Percentiles rank a stretch among this genome's conserved stretches.
Conservation (phyloP, 1,140 invertebrate genomes). For the Xylocopa sonorina region DNA sequence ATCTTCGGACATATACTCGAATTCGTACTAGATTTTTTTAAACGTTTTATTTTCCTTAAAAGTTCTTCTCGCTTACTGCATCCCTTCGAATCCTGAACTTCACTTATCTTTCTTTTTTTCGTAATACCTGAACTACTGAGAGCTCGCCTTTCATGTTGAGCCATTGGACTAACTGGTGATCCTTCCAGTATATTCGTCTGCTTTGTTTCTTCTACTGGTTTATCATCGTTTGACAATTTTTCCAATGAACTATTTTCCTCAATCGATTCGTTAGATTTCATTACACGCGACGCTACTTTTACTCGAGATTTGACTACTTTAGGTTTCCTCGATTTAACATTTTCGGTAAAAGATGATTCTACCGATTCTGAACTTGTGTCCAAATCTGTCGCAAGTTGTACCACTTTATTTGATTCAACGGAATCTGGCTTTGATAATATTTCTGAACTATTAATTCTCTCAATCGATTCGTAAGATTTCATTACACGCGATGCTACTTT, state of each 20-base stretch:
- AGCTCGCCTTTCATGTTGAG: no score
- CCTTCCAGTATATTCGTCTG: neutral
- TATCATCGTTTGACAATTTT: neutral
- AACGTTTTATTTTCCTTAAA: slow-evolving; percentile 37
- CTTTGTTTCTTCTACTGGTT: neutral
- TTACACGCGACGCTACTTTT: no score
- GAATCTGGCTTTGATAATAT: neutral
- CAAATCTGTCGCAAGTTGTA: no score
- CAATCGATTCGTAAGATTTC: no score
- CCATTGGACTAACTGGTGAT: neutral
- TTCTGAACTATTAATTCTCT: neutral
- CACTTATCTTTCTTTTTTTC: neutral
- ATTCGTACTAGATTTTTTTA: slow-evolving; percentile 6
- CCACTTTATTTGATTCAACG: no score
- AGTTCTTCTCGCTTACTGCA: neutral
- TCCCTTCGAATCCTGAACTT: neutral
- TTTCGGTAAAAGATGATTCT: no score
- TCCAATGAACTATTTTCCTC: neutral
- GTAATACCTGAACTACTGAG: no score
- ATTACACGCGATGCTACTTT: no score
- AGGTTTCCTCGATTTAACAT: no score
- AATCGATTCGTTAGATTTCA: no score
- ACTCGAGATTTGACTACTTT: no score
- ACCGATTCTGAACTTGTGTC: no score
- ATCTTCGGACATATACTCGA: neutral